Base-by-base conservation (phyloP, 2,113 vertebrate species). In the Dromas ardeola region DNA sequence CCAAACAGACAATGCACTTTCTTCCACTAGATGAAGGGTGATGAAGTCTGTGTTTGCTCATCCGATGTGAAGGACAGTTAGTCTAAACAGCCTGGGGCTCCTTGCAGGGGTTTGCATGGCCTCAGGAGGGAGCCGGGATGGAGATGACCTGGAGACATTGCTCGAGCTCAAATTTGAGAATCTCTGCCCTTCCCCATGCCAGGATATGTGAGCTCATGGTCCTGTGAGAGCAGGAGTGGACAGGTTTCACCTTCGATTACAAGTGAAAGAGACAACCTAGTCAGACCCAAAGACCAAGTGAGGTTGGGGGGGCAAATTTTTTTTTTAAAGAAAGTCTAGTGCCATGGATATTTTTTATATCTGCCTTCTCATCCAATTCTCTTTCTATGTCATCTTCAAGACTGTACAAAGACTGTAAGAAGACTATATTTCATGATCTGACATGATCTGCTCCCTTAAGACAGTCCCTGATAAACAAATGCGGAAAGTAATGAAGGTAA, bases 11-110 rank as follows among this genome's bases (percentile, higher is more conserved):
- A 0, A 43, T 38, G 8, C 6, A 53, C 11, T 52, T 67, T 67
- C 23, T 74, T 84, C 27, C 17, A 5, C 16, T 19, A 30, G 27
- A 36, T 3, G 5, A 73, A 70, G 18, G 15, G 29, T 36, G 30
- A 23, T 8, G 12, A n/a, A 47, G 19, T 5, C 3, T 47, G 32
- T 3, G 0, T 85, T 71, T 69, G 15, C 2, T 77, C 10, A 69
- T 16, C 9, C 7, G 15, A 0, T 4, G 15, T 36, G 13, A 32
- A 58, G 1, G 25, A 89, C 4, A 32, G 14, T 14, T 21, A 71
- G 12, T 9, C 14, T 36, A 50, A 84, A 42, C 1, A 78, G 22
- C 42, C 47, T 66, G 6, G 11, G 11, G 3, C 5, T 59, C 23
- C 58, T 73, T 73, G 11, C 45, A 58, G 25, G 12, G 8, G 4